Evolutionary conservation across 2,888 invertebrate species (phyloP), one percentile per base, ranked within the genome.

Genomic region (Zootermopsis nevadensis): DNA sequence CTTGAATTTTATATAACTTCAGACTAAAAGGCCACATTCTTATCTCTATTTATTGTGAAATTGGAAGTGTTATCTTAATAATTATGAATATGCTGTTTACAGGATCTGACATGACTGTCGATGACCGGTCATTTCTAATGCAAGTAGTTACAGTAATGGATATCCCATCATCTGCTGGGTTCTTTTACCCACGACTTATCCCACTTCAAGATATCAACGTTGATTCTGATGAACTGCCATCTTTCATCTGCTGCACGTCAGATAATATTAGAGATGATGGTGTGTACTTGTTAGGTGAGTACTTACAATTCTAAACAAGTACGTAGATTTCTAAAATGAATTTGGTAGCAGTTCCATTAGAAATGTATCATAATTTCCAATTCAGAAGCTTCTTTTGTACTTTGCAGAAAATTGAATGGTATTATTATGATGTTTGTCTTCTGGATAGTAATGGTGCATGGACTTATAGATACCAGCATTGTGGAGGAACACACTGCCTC

Each of bases 101-200:
- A 93, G 94, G 94, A 77, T 93, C 96, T 12, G 99, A 99, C 89
- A 94, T 99, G 91, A 95, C 98, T 1, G 94, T 98, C 85, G 99
- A 99, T 91, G 99, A 99, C 90, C 94, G 99, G 79, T 96, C 97
- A 83, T 98, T 95, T 91, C 94, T 96, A 82, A 98, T 99, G 94
- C 95, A 96, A 90, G 93, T 95, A 85, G 94, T 98, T 82, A 93
- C 96, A 86, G 94, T 94, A 19, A 97, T 98, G 93, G 96, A 97
- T 89, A 94, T 99, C 84, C 92, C 93, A 67, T 94, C 94, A 83
- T 96, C 97, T 0, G 94, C 97, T 69, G 94, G 93, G 86, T 96
- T 96, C 90, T 95, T 98, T 87, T 99, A 99, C 93, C 99, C 99
- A 81, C 93, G 97, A 86, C 93, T 99, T 87, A 91, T 98, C 88